Conservation (phyloP, 2,113 vertebrate species). For the Cricetomys ansorgei region DNA sequence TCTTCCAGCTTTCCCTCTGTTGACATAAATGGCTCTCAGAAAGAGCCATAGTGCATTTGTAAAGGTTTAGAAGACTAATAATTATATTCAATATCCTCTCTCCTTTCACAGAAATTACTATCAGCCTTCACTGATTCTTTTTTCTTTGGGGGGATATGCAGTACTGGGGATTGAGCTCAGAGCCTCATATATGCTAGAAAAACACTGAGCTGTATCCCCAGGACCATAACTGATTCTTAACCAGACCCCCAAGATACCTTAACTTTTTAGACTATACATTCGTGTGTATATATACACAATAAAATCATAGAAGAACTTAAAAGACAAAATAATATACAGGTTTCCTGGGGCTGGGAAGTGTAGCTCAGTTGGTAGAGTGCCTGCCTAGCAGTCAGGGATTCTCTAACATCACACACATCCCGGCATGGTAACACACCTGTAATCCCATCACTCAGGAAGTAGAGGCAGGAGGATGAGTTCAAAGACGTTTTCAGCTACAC, state of each 20-base stretch:
- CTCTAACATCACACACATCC: background rate
- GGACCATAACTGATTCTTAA: background rate
- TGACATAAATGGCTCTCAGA: background rate
- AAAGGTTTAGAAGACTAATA: conserved; percentile 26
- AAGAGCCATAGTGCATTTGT: background rate
- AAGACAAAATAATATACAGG: background rate
- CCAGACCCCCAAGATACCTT: conserved; percentile 2
- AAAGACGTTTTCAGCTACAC: background rate
- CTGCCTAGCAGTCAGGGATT: background rate
- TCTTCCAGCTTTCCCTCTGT: conserved; percentile 7
- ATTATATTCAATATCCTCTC: background rate
- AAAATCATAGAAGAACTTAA: conserved; percentile 37
- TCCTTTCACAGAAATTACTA: conserved; percentile 5
- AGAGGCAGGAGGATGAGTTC: background rate
- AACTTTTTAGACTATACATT: conserved; percentile 1
- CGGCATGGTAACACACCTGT: background rate
- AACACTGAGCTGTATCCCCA: background rate
- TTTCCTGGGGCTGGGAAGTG: background rate
- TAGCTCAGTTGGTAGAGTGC: background rate
- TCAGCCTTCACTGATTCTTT: background rate
- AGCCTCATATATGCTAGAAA: background rate
- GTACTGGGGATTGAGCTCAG: background rate
- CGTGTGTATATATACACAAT: background rate
- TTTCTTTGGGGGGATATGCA: background rate
- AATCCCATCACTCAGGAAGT: background rate